Evolutionary conservation across 2,797 vertebrate genomes (phyloP), one percentile per base, ranked within the genome.

Genomic region (Brachymystax lenok): DNA sequence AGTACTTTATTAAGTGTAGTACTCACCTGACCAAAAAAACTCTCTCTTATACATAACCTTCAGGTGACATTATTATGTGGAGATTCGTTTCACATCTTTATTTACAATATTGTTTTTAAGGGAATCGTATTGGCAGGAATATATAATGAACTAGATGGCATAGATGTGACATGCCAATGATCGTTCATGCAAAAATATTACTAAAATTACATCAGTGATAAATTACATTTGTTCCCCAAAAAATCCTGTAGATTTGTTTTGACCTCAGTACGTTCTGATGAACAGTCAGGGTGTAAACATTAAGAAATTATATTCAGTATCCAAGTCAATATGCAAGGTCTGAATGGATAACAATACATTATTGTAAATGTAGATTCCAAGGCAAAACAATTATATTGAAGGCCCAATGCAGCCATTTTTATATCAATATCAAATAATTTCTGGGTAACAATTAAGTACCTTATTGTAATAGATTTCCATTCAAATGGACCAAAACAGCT

Each of bases 11-110:
- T 68, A 8, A 59, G 56, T 19, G 56, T 19, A 59, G 27, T 68
- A 30, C 16, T 68, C 19, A 61, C 24, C 27, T 12, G 5, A 6
- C 16, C 27, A 21, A 66, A 61, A 6, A 17, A 16, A 70, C 17
- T 72, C 19, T 80, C 40, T 66, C 50, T 50, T 54, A 56, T 21
- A 67, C 5, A 56, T 35, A 68, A 35, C 28, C 28, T 68, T 68
- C 17, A 68, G 14, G 66, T 35, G 28, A 30, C 30, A 33, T 3
- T 17, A 33, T 17, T 14, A 68, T 2, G 2, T 68, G 16, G 28
- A 59, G 17, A 59, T 68, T 68, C 1, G 14, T 68, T 68, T 33
- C 5, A 19, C 28, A 68, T 68, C 7, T 16, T 30, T 68, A 17
- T 68, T 30, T 67, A 67, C 27, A 67, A 17, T 67, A 33, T 68